Evolutionary conservation across 2,888 invertebrate species (phyloP), one percentile per base, ranked within the genome.

Genomic region (Tenthredo scrophulariae): DNA sequence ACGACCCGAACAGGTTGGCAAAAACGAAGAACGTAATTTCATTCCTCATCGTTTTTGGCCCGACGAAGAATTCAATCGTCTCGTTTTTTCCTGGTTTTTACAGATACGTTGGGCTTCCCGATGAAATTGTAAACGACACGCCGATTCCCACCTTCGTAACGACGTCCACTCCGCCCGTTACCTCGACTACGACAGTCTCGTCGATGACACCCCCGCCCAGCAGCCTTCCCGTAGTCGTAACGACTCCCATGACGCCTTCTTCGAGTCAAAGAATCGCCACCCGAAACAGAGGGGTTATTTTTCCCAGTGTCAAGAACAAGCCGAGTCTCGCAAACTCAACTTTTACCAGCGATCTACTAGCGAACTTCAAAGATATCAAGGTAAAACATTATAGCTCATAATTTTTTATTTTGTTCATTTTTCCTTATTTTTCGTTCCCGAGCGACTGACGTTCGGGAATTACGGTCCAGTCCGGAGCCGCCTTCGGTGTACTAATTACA

Each of bases 261-360:
- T 91, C 92, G 50, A 91, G 93, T 0, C 92, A 93, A 2, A 93
- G 94, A 88, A 92, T 94, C 1, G 90, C 93, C 6, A 93, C 94
- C 86, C 95, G 97, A 87, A 97, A 97, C 93, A 97, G 97, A 62
- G 97, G 97, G 86, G 96, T 98, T 89, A 98, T 98, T 93, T 98
- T 98, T 94, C 98, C 98, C 13, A 97, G 97, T 92, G 97, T 98
- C 83, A 98, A 98, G 94, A 98, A 98, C 93, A 98, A 98, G 90
- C 98, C 98, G 33, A 96, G 97, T 88, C 96, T 97, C 86, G 96
- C 97, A 85, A 97, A 97, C 94, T 96, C 97, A 88, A 97, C 97
- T 79, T 97, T 97, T 93, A 95, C 97, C 75, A 96, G 96, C 13
- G 97, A 97, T 91, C 94, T 96, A 90, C 94, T 97, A 88, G 95